Conservation (phyloP, 2,797 vertebrate genomes). For the Myotis pilosus region DNA sequence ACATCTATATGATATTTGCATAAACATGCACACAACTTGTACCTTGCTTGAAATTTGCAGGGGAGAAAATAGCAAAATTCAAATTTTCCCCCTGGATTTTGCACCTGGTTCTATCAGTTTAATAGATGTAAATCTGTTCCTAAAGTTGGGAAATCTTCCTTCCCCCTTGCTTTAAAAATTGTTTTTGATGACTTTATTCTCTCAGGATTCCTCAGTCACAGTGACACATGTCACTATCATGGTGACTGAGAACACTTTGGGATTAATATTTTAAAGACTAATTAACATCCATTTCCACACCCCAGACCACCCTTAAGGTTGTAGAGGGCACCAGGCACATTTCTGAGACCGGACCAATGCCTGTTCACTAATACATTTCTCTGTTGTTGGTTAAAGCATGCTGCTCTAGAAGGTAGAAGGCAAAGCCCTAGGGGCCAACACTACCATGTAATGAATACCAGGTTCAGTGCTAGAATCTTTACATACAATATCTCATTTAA, state of each 20-base stretch:
- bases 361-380: background rate
- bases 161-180: background rate
- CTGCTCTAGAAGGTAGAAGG: background rate
- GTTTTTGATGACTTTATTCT: slow-evolving; percentile 60
- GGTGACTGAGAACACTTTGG: slow-evolving; percentile 1
- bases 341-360: background rate
- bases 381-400: background rate
- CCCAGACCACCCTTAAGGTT: slow-evolving; percentile 20
- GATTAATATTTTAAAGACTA: slow-evolving; percentile 56
- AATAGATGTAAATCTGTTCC: slow-evolving; percentile 54
- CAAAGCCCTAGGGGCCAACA: background rate
- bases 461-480: background rate
- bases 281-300: background rate
- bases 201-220: slow-evolving; percentile 42
- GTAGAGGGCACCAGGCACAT: background rate
- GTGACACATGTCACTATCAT: slow-evolving; percentile 18
- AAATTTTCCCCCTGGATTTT: slow-evolving; percentile 37
- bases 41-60: slow-evolving; percentile 27
- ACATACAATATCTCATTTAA: slow-evolving; percentile 31
- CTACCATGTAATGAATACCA: background rate
- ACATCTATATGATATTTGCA: slow-evolving; percentile 9
- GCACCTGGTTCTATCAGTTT: slow-evolving; percentile 40
- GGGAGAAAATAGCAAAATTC: slow-evolving; percentile 7
- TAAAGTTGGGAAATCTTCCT: slow-evolving; percentile 47
- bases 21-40: background rate